A percentile compares a stretch with the other conserved stretches of the same genome.
Evolutionary conservation across 2,888 invertebrate species (phyloP).

Genomic region (Odontomyia ornata): DNA sequence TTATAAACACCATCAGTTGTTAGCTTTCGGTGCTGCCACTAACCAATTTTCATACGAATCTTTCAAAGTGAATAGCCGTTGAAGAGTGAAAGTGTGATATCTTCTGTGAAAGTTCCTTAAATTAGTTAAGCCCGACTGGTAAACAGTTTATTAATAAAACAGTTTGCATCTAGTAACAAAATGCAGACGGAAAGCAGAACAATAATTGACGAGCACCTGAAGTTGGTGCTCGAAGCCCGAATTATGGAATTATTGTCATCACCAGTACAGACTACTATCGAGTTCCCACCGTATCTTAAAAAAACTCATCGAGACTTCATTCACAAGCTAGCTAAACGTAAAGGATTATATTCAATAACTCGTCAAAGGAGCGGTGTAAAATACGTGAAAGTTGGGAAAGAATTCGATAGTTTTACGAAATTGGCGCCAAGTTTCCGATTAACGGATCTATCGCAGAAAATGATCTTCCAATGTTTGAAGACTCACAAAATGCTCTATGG

Average conservation of each 20-base stretch:
- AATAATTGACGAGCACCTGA: background rate
- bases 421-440: constrained; percentile 72
- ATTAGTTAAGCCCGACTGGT: too few relatives aligned
- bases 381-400: constrained; percentile 13
- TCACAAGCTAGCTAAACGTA: constrained; percentile 73
- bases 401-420: constrained; percentile 57
- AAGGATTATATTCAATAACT: constrained; percentile 82
- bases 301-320: constrained; percentile 83
- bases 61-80: constrained; percentile 8
- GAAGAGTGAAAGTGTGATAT: background rate
- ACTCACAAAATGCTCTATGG: background rate
- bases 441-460: constrained; percentile 65
- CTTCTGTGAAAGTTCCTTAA: background rate
- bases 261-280: background rate
- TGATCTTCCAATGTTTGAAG: constrained; percentile 24
- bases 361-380: constrained; percentile 59
- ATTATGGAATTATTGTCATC: background rate
- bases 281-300: constrained; percentile 77
- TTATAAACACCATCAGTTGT: too few relatives aligned
- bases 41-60: background rate
- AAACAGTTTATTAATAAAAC: background rate
- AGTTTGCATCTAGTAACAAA: background rate
- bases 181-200: background rate
- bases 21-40: background rate
- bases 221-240: background rate